These are phyloP conservation scores for Podarcis lilfordi DNA, from an alignment of 2,797 vertebrate genomes.

Conservation along the genomic window DNA sequence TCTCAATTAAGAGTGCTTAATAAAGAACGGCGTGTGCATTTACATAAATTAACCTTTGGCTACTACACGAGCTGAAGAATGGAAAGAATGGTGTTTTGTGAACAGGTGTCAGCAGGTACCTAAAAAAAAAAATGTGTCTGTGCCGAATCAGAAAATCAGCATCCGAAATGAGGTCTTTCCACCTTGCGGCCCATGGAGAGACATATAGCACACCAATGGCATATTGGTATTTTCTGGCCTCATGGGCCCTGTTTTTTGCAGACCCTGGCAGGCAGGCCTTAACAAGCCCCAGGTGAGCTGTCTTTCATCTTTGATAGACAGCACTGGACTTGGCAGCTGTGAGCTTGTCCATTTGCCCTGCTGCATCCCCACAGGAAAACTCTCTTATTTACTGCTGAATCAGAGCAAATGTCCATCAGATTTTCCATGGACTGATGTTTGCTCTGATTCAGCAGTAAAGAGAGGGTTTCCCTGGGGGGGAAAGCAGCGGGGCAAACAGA, in stretches of 20 bases:
- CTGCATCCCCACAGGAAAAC: too few species aligned
- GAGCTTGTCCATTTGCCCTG: too few species aligned
- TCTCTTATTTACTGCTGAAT: too few species aligned
- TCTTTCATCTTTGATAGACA: not conserved
- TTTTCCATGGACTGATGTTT: too few species aligned
- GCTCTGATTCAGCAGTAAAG: too few species aligned
- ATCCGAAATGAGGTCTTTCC: not conserved
- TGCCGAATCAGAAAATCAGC: not conserved
- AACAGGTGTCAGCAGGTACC: not conserved
- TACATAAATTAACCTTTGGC: not conserved
- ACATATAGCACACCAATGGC: not conserved
- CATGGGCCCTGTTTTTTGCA: not conserved
- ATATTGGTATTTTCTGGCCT: not conserved
- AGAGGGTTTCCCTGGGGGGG: too few species aligned
- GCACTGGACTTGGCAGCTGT: not conserved
- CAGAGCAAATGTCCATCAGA: too few species aligned
- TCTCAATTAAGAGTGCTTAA: not conserved
- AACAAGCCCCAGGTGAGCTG: not conserved
- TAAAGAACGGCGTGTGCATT: not conserved
- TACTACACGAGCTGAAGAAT: not conserved
- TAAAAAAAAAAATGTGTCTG: not conserved
- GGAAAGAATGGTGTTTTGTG: not conserved
- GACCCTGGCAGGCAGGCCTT: not conserved
- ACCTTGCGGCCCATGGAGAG: not conserved
- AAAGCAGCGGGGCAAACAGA: too few species aligned